Evolutionary conservation across 2,888 invertebrate genomes (phyloP).

Genomic region (Fragum sueziense): DNA sequence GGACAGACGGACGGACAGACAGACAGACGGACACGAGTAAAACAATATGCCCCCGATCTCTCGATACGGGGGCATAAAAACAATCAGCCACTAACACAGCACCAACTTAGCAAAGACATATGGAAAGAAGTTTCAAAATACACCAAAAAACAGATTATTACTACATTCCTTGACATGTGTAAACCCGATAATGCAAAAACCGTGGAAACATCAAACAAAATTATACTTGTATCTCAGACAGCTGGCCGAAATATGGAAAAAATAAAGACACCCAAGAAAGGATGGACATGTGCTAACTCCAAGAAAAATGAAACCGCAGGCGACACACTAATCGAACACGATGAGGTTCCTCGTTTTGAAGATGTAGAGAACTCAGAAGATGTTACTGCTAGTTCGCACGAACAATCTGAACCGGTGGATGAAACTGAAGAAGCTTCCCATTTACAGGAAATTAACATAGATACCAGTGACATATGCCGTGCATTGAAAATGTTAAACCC

Average conservation of each 20-base stretch:
- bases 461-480: neutral
- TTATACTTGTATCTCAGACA: neutral
- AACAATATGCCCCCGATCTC: too few relatives aligned
- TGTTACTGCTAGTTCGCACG: neutral
- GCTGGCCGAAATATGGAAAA: neutral
- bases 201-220: neutral
- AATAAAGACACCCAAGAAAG: neutral
- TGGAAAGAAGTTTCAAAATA: constrained; percentile 26
- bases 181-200: neutral
- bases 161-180: neutral
- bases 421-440: neutral
- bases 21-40: too few relatives aligned
- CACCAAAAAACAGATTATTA: neutral
- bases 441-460: neutral
- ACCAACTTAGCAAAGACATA: constrained; percentile 36
- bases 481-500: neutral
- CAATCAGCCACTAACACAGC: constrained; percentile 20
- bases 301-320: neutral
- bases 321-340: neutral
- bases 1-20: too few relatives aligned
- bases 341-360: neutral
- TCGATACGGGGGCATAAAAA: too few relatives aligned
- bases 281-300: neutral
- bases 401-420: neutral
- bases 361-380: neutral